A percentile compares a stretch with the other conserved stretches of the same genome.
Conservation (phyloP, 2,888 invertebrate species). For the Synergus japonicus region DNA sequence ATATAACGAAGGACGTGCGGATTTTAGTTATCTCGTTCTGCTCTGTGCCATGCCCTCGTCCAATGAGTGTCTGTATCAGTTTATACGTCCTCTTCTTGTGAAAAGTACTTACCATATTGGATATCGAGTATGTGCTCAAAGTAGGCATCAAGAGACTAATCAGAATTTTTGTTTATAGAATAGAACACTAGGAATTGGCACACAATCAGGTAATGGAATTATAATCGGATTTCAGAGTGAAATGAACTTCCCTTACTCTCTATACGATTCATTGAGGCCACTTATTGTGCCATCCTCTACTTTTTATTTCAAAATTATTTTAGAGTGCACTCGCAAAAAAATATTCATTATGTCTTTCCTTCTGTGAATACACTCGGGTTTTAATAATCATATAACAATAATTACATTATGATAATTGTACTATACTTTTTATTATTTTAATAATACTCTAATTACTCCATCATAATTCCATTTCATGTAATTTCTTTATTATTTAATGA, state of each 20-base stretch:
- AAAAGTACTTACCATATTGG: constrained; percentile 12
- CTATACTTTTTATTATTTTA: not conserved
- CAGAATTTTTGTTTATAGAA: not conserved
- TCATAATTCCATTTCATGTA: not conserved
- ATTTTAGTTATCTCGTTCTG: constrained; percentile 57
- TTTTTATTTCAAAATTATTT: constrained; percentile 24
- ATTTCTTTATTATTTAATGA: too few relatives aligned
- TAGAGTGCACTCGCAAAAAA: not conserved
- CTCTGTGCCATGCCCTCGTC: constrained; percentile 43
- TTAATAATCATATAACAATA: constrained; percentile 18
- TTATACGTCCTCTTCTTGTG: constrained; percentile 13
- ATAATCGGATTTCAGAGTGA: not conserved
- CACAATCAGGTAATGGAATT: not conserved
- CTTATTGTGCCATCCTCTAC: not conserved
- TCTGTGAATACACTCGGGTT: not conserved
- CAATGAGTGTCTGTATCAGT: constrained; percentile 5
- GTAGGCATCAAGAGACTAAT: not conserved
- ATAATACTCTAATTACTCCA: not conserved
- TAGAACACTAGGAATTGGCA: not conserved
- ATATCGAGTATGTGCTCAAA: constrained; percentile 5
- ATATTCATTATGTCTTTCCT: not conserved
- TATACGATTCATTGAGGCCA: not conserved
- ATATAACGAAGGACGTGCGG: constrained; percentile 51
- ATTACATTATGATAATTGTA: not conserved
- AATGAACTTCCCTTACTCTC: not conserved